Conservation (phyloP, 2,888 invertebrate species). For the Microplitis manilae region DNA sequence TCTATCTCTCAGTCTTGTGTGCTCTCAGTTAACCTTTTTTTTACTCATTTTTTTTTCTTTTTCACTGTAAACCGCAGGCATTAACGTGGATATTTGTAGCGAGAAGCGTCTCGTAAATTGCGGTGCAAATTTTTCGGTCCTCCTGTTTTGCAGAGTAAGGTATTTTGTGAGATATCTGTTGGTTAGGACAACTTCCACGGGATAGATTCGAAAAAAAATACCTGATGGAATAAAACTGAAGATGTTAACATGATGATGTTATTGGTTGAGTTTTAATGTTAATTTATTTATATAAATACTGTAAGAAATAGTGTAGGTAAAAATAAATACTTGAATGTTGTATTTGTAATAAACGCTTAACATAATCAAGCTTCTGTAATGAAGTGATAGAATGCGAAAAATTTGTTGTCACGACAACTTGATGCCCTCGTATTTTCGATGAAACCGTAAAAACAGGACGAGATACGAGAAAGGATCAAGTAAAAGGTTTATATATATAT, state of each 20-base stretch:
- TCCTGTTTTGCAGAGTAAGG: slow-evolving; percentile 12
- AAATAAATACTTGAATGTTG: background rate
- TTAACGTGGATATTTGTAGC: slow-evolving; percentile 43
- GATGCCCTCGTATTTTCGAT: slow-evolving; percentile 57
- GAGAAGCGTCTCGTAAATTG: slow-evolving; percentile 54
- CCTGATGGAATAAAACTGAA: background rate
- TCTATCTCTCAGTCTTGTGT: background rate
- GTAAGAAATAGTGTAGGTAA: no score
- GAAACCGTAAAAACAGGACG: slow-evolving; percentile 57
- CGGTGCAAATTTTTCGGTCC: slow-evolving; percentile 48
- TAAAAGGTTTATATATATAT: slow-evolving; percentile 11
- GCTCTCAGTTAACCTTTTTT: background rate
- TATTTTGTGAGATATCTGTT: background rate
- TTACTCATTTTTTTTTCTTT: background rate
- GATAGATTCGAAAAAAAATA: slow-evolving; percentile 6
- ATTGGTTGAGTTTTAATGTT: background rate
- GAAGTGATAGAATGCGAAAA: slow-evolving; percentile 69
- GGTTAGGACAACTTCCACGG: background rate
- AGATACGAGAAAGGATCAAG: slow-evolving; percentile 38
- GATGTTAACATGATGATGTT: background rate
- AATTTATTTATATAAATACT: no score
- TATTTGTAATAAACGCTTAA: background rate
- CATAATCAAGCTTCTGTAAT: slow-evolving; percentile 57
- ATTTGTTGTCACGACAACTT: slow-evolving; percentile 62
- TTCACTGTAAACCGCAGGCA: slow-evolving; percentile 35